Evolutionary conservation across 2,113 vertebrate species (phyloP).

Genomic region (Entelurus aequoreus): DNA sequence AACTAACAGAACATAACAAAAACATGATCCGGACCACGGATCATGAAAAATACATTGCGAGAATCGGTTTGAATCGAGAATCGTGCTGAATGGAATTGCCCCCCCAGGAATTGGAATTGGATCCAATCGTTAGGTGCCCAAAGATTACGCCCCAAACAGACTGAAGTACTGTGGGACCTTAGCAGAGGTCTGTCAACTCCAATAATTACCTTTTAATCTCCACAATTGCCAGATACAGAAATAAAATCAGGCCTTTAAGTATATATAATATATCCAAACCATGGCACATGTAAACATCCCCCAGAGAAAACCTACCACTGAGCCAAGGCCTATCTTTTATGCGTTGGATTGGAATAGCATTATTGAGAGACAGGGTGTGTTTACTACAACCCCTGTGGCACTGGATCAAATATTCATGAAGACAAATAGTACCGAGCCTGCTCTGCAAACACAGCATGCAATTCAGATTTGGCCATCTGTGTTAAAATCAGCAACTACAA

Average conservation of each 20-base stretch:
- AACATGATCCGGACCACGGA: too few relatives aligned
- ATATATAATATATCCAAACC: constrained; percentile 20
- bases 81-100: too few relatives aligned
- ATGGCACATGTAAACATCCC: not conserved
- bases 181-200: not conserved
- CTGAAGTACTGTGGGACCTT: too few relatives aligned
- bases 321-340: constrained; percentile 29
- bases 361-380: constrained; percentile 52
- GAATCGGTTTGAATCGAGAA: too few relatives aligned
- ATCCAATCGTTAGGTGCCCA: too few relatives aligned
- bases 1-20: too few relatives aligned
- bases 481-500: constrained; percentile 51
- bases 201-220: not conserved
- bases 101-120: too few relatives aligned
- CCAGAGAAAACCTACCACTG: constrained; percentile 11
- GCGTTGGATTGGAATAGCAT: constrained; percentile 42
- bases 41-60: too few relatives aligned
- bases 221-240: constrained; percentile 2
- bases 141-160: too few relatives aligned
- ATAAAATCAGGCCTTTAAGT: constrained; percentile 22
- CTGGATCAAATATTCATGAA: constrained; percentile 70
- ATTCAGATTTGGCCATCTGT: constrained; percentile 55
- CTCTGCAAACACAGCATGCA: constrained; percentile 47
- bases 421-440: constrained; percentile 61
- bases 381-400: constrained; percentile 56